Percentiles rank a stretch among this genome's conserved stretches.
Conservation (phyloP, 2,888 invertebrate species). For the Brachyptera putata region DNA sequence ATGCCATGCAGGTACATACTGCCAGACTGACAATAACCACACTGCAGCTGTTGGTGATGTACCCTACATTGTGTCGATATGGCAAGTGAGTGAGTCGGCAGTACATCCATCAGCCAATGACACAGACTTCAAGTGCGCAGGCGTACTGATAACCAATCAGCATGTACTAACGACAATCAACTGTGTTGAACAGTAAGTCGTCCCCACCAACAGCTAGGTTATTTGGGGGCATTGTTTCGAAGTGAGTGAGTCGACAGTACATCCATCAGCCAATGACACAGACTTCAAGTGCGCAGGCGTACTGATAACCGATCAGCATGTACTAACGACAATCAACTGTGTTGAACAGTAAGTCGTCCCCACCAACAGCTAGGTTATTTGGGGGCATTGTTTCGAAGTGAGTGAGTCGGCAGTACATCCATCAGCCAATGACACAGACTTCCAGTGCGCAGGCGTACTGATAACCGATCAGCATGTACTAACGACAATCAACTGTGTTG, state of each 20-base stretch:
- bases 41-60: too few species aligned
- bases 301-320: neutral
- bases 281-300: constrained; percentile 5
- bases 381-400: too few species aligned
- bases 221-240: too few species aligned
- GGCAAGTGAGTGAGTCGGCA: neutral
- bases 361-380: too few species aligned
- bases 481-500: neutral
- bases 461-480: neutral
- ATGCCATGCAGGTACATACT: too few species aligned
- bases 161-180: neutral
- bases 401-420: neutral
- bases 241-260: neutral
- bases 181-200: too few species aligned
- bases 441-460: neutral
- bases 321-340: neutral
- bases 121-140: constrained; percentile 5
- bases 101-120: neutral
- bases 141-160: neutral
- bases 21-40: too few species aligned
- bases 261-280: neutral
- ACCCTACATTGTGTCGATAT: too few species aligned
- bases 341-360: too few species aligned
- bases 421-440: neutral
- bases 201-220: too few species aligned